Conservation (phyloP, 1,140 invertebrate species). For the Cyclina sinensis region DNA sequence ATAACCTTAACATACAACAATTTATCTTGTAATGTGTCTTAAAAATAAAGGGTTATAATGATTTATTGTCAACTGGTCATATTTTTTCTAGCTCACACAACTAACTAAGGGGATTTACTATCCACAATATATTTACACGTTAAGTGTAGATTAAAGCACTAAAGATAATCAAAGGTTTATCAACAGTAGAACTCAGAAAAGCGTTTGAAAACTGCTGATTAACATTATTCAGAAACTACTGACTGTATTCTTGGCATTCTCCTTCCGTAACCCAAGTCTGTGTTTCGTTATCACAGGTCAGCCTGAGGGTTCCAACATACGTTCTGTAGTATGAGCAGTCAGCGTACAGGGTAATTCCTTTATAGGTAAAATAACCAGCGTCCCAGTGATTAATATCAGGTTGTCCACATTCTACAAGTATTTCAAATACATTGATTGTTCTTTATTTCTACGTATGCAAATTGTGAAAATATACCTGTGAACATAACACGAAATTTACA, state of each 20-base stretch:
- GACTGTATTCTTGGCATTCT: constrained; percentile 26
- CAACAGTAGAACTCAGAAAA: neutral
- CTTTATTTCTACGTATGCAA: too few species aligned
- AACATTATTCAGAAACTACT: neutral
- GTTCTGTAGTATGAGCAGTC: constrained; percentile 11
- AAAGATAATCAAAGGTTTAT: neutral
- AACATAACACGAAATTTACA: too few species aligned
- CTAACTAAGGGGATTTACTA: neutral
- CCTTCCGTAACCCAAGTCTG: neutral
- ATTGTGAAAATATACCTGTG: too few species aligned
- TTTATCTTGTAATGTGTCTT: neutral
- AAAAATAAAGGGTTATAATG: neutral
- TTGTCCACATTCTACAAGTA: constrained; percentile 1
- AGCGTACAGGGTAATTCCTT: neutral
- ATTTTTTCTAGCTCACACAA: neutral
- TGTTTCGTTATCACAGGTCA: constrained; percentile 7
- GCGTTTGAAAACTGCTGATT: neutral
- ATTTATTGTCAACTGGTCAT: neutral
- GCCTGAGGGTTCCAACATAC: neutral
- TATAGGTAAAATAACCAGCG: neutral
- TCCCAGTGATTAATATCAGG: neutral
- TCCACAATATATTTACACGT: too few species aligned
- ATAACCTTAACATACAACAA: neutral
- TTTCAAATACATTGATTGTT: too few species aligned
- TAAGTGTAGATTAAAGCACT: too few species aligned